These are phyloP conservation scores for Corythoichthys intestinalis DNA, from an alignment of 2,113 vertebrate species.

Conservation along the genomic window DNA sequence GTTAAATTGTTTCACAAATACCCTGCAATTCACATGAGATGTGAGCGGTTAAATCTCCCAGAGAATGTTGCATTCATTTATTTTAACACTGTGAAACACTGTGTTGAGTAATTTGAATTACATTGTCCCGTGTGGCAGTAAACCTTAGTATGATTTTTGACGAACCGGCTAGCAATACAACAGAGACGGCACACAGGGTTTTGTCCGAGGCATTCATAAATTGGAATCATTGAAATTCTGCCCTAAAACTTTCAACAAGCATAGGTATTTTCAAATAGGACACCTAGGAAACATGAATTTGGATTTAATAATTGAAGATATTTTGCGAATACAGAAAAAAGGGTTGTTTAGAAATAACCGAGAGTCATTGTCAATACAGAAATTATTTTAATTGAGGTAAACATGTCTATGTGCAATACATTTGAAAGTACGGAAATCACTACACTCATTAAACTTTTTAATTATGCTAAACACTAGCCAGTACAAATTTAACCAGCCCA, in stretches of 20 bases:
- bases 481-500: neutral
- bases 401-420: neutral
- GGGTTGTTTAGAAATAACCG: neutral
- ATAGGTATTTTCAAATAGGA: neutral
- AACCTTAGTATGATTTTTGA: neutral
- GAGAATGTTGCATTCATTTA: conserved; percentile 22
- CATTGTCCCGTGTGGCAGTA: neutral
- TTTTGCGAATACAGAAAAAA: neutral
- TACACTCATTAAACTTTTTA: neutral
- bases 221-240: neutral
- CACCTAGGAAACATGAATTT: neutral
- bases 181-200: neutral
- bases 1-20: conserved; percentile 49
- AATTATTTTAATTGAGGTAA: neutral
- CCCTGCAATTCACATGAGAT: conserved; percentile 7
- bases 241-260: neutral
- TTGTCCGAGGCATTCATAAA: neutral
- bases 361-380: neutral
- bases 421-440: neutral
- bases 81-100: neutral
- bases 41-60: neutral
- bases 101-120: conserved; percentile 2
- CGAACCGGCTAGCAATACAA: neutral
- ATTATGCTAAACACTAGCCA: neutral
- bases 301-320: neutral